Conservation (phyloP, 2,888 invertebrate genomes). For the Cryptops parisi region DNA sequence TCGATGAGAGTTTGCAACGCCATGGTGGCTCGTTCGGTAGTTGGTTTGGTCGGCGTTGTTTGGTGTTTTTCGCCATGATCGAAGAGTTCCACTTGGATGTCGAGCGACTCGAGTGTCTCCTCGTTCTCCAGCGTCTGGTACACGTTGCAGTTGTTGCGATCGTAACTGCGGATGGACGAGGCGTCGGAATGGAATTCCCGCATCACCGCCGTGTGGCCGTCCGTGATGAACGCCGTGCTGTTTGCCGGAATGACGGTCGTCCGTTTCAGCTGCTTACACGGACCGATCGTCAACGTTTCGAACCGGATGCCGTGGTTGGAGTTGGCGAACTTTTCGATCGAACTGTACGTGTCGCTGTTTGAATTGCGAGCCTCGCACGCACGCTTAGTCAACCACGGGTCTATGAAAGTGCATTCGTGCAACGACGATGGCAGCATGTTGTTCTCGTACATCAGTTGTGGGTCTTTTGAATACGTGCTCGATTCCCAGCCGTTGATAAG, state of each 20-base stretch:
- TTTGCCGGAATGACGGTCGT: conserved; percentile 10
- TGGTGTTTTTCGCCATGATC: neutral
- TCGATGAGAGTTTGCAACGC: neutral
- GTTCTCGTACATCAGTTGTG: neutral
- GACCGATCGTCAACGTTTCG: conserved; percentile 7
- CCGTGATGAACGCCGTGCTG: conserved; percentile 7
- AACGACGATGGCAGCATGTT: neutral
- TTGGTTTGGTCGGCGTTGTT: neutral
- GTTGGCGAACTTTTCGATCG: neutral
- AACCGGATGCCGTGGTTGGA: conserved; percentile 1
- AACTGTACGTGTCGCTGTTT: neutral
- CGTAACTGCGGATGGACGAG: neutral
- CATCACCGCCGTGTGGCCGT: conserved; percentile 12
- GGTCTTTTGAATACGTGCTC: neutral
- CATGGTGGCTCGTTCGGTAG: neutral
- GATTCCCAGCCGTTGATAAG: conserved; percentile 11
- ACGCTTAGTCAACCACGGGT: conserved; percentile 1
- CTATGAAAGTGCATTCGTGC: neutral
- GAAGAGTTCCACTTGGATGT: conserved; percentile 10
- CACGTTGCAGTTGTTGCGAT: neutral
- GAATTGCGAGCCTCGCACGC: neutral
- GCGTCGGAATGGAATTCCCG: conserved; percentile 8
- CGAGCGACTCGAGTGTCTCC: conserved; percentile 4
- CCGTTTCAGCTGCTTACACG: conserved; percentile 7
- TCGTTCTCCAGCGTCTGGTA: neutral